Evolutionary conservation across 1,140 invertebrate genomes (phyloP), one percentile per base, ranked within the genome.

Genomic region (Brachionus calyciflorus): DNA sequence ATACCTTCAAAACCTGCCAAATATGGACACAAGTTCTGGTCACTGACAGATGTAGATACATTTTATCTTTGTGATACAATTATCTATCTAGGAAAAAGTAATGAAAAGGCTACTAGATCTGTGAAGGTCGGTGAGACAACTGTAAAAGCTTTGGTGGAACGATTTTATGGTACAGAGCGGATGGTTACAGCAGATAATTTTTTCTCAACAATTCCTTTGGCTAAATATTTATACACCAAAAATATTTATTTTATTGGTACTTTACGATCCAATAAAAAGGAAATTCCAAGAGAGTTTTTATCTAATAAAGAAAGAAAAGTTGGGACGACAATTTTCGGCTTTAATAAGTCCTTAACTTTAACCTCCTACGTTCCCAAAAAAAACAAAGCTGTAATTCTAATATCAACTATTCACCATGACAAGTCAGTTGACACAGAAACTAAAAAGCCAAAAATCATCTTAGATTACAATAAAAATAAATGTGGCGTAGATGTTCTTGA

Each of bases 331-430:
- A 44, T 41, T 4, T 65, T 65, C 17, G 37, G 21, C 9, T 65
- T 65, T 44, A 44, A 19, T n/a, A 70, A 78, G 14, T 46, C 79
- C 26, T 40, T 40, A 1, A 80, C 78, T 12, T 24, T 80, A 37
- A 68, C 78, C 10, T 80, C 76, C 1, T 79, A 80, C 79, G 69
- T 78, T 28, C 44, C 78, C 0, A 81, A 81, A 68, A 79, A 80
- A 53, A 77, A 77, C 14, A 79, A 77, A 77, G n/a, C 30, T 33
- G 73, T 77, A 26, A 48, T 75, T 7, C 19, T 78, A 49, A 14
- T 78, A 9, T 77, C 60, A 2, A 60, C 77, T 49, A n/a, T 69
- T 40, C 77, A 78, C 41, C 30, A 63, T 53, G 53, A 77, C 41
- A 26, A 19, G 7, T 10, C 26, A 21, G 37, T 49, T 10, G 69